These are phyloP conservation scores for Amphimallon solstitiale DNA, from an alignment of 2,888 invertebrate genomes.

Conservation along the genomic window DNA sequence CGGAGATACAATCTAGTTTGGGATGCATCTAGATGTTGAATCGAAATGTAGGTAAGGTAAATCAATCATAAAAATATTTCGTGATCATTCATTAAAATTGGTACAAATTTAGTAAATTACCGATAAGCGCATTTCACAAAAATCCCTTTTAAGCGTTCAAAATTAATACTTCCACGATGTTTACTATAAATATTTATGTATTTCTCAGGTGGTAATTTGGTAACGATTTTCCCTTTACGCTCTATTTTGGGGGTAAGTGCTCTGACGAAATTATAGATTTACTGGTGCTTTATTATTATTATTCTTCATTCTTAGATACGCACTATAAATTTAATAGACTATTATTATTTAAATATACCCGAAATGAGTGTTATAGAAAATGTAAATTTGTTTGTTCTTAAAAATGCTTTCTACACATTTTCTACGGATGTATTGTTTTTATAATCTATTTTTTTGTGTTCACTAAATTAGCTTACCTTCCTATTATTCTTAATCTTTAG, in stretches of 20 bases:
- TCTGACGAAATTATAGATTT: constrained; percentile 34
- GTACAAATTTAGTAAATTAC: constrained; percentile 33
- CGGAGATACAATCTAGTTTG: constrained; percentile 18
- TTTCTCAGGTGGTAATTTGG: constrained; percentile 32
- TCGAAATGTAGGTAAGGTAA: constrained; percentile 14
- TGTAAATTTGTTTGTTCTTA: constrained; percentile 28
- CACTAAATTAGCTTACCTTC: too few species aligned
- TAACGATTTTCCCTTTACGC: constrained; percentile 13
- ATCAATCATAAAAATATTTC: constrained; percentile 35
- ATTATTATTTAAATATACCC: constrained; percentile 19
- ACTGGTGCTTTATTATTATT: constrained; percentile 23
- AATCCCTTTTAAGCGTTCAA: constrained; percentile 1
- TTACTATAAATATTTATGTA: constrained; percentile 38
- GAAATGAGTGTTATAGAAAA: constrained; percentile 19
- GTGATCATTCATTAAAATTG: constrained; percentile 28
- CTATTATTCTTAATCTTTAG: too few species aligned
- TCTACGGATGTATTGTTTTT: not conserved
- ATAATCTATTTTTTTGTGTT: too few species aligned
- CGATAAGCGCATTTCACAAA: constrained; percentile 31
- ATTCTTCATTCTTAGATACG: constrained; percentile 13
- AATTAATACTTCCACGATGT: constrained; percentile 21
- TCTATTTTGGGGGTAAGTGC: constrained; percentile 2
- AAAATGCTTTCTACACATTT: constrained; percentile 6
- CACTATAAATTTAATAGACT: constrained; percentile 15
- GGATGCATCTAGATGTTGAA: not conserved